phyloP scores from a whole-genome alignment of 2,888 invertebrate genomes.

The Sesia apiformis region DNA sequence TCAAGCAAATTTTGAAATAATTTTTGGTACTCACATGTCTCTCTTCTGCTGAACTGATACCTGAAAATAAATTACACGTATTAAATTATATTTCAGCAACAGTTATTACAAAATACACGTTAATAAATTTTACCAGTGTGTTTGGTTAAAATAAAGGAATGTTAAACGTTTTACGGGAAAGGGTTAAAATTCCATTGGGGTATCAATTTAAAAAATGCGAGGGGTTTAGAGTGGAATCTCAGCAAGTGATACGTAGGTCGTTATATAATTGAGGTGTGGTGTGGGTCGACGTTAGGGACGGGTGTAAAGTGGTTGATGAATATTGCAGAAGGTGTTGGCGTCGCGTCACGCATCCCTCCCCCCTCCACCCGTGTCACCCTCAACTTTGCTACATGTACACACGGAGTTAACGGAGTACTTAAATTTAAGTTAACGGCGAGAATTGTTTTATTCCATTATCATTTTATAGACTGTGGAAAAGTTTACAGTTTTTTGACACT shows the following conservation, averaged over 20 bases:
- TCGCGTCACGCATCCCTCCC: constrained; percentile 28
- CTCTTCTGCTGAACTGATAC: constrained; percentile 71
- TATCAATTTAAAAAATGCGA: no score
- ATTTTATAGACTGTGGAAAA: neutral
- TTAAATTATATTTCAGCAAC: neutral
- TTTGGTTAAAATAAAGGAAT: no score
- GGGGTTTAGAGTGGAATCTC: constrained; percentile 3
- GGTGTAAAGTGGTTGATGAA: constrained; percentile 58
- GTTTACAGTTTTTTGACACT: no score
- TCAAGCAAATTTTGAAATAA: constrained; percentile 27
- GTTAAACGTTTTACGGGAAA: no score
- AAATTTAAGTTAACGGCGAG: neutral
- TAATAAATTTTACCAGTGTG: no score
- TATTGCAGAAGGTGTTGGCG: constrained; percentile 52
- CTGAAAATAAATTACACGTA: constrained; percentile 29
- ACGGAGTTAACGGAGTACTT: neutral
- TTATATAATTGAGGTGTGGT: constrained; percentile 25
- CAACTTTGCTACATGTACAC: neutral
- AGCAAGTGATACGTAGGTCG: neutral
- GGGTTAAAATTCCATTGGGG: no score
- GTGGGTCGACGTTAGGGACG: constrained; percentile 18
- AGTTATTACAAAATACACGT: no score
- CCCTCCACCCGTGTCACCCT: constrained; percentile 16
- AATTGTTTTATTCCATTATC: neutral
- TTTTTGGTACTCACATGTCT: constrained; percentile 66